Evolutionary conservation across 2,888 invertebrate genomes (phyloP).

Genomic region (Lacanobia oleracea): DNA sequence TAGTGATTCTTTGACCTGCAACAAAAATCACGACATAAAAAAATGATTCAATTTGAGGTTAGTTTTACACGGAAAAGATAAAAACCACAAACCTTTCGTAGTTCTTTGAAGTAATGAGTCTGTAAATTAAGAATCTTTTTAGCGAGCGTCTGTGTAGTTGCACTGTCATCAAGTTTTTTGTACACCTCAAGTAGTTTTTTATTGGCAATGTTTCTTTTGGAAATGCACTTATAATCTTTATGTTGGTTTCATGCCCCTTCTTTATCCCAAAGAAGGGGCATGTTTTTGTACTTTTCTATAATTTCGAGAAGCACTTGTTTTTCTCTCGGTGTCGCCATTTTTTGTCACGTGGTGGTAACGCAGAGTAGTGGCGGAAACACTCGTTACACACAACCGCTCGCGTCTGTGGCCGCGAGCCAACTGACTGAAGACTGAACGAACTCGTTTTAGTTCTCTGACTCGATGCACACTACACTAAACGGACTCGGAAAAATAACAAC

Average conservation of each 20-base stretch:
- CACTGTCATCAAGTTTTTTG: conserved; percentile 9
- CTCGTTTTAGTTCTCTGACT: conserved; percentile 37
- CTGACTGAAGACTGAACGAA: no score
- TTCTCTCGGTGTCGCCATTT: conserved; percentile 19
- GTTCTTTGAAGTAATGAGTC: conserved; percentile 31
- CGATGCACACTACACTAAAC: background rate
- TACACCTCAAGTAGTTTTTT: conserved; percentile 24
- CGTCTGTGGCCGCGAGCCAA: conserved; percentile 19
- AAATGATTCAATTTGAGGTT: background rate
- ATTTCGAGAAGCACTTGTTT: conserved; percentile 26
- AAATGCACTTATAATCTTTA: conserved; percentile 25
- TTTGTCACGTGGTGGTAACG: background rate
- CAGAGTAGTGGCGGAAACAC: no score
- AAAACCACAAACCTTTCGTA: conserved; percentile 35
- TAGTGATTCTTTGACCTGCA: conserved; percentile 20
- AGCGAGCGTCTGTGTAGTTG: background rate
- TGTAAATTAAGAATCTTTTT: conserved; percentile 46
- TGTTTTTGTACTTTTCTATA: conserved; percentile 34
- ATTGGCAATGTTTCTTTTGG: conserved; percentile 14
- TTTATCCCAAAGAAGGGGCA: conserved; percentile 34
- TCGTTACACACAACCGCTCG: background rate
- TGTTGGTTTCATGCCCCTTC: no score
- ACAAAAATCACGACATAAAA: background rate
- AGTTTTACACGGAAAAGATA: background rate
- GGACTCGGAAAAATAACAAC: no score